Base-by-base conservation (phyloP, 2,797 vertebrate species). In the Remorina albescens region DNA sequence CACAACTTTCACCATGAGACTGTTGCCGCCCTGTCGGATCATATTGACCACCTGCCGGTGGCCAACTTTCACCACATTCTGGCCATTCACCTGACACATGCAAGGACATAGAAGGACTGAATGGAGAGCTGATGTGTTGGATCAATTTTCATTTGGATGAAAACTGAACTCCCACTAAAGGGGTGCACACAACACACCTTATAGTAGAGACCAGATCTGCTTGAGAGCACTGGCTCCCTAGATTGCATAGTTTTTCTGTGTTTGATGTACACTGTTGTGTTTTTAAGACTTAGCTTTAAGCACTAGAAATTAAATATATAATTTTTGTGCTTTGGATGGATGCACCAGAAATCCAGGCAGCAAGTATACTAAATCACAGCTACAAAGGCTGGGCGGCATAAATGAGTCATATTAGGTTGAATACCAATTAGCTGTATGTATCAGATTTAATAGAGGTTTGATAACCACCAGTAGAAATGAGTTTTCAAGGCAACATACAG, bases 21-120 rank as follows among this genome's bases (percentile, higher is more conserved):
- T 97, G 92, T 98, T 98, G 79, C 97, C 96, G 0, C 97, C 97
- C 71, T 98, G 97, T 2, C 97, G 94, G 87, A 98, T 98, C 96
- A 96, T 98, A 90, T 97, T 97, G 73, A 98, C 97, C 81, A 98
- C 97, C 91, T 98, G 97, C 4, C 97, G 94, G 89, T 98, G 97
- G 62, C 97, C 97, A 2, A 97, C 96, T 88, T 98, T 98, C 62
- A 98, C 96, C 76, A 98, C 97, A 25, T 98, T 97, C 88, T 97
- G 95, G 42, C 96, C 96, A 0, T 98, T 98, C 74, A 98, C 97
- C 97, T 98, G 83, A 8, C 55, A 68, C 47, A 51, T 55, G 67
- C 26, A 67, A 37, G 63, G 21, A 70, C 36, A 67, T 2, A 62
- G 34, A 69, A 26, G 23, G 10, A 47, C 23, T 21, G 15, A 58